Evolutionary conservation across 2,113 vertebrate species (phyloP), one percentile per base, ranked within the genome.

Genomic region (Vulpes lagopus): DNA sequence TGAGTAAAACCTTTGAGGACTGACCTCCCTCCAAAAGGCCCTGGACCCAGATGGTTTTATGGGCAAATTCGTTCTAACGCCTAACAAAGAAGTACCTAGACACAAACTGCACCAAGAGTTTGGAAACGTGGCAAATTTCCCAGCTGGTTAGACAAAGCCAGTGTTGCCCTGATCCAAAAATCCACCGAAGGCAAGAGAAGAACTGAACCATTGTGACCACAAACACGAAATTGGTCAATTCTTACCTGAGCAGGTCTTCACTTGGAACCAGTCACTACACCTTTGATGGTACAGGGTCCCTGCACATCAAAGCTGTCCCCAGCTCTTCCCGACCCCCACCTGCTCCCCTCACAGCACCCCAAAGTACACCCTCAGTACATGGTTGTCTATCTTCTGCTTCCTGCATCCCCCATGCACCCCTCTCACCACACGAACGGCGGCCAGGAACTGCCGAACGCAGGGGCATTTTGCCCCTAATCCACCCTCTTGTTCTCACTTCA

Each of bases 391-490:
- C 53, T 14, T 53, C 60, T 8, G 64, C n/a, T 30, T 10, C 38
- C 25, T 9, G 30, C 43, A 0, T 11, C 57, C 51, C 17, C 53
- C 67, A 2, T 23, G 69, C 85, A 30, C 43, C 2, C 20, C 27
- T 43, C 53, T 55, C 0, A 3, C 10, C 1, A 3, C 0, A 0
- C 27, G 3, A 3, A 22, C 0, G 5, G 71, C 35, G 15, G 67
- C 69, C 67, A 5, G 94, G 83, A 80, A 22, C 10, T 32, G 17
- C 10, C 8, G 9, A 55, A 71, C 0, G 27, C 69, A 25, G 11
- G 65, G 80, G 90, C 64, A 81, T 62, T 76, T 55, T 62, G 62
- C 71, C 82, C 84, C 81, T 95, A 88, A 96, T 96, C 95, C 79
- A 67, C 0, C 49, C 83, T 57, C 92, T 96, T 96, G 88, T 95